Base-by-base conservation (phyloP, 1,140 invertebrate species). In the Acromyrmex heyeri region DNA sequence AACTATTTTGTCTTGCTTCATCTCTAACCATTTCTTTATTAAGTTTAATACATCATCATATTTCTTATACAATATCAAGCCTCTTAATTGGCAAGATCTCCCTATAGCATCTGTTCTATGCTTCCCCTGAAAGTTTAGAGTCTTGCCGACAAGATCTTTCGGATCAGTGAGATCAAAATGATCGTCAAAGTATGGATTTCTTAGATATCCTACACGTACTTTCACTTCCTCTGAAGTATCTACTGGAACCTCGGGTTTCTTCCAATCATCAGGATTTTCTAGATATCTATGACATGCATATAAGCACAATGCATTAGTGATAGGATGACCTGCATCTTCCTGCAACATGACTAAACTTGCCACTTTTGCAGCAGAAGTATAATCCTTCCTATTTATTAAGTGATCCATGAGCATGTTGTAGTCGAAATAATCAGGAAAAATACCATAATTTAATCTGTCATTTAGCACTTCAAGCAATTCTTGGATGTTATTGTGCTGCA, bases 261-360 rank as follows among this genome's bases (percentile, higher is more conserved):
- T 92, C 96, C 96, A 97, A 24, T 92, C 87, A 30, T 93, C 73
- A 10, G 96, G 96, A 81, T 96, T 95, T 75, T 96, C 95, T n/a
- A 98, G 93, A 94, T 97, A 98, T 90, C 96, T 97, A 79, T 97
- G 96, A 94, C 97, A 98, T 4, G 97, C 96, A 94, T 98, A 97
- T 10, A 99, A 89, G 53, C 96, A 96, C 18, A 99, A 94, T 55
- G 96, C 93, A 91, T 96, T 96, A 0, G 97, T 96, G 34, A 99
- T 96, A 14, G 97, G 96, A 95, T 98, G 96, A 4, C 96, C 95
- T 87, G 96, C 96, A 91, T 99, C 98, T 96, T 99, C 99, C 95
- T 99, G 98, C 38, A 99, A 93, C 97, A 99, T 98, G 72, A 98
- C 95, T 73, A 98, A 95, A 87, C 96, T 96, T 10, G 98, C 98